Evolutionary conservation across 2,797 vertebrate genomes (phyloP).

Genomic region (Lophius americanus): DNA sequence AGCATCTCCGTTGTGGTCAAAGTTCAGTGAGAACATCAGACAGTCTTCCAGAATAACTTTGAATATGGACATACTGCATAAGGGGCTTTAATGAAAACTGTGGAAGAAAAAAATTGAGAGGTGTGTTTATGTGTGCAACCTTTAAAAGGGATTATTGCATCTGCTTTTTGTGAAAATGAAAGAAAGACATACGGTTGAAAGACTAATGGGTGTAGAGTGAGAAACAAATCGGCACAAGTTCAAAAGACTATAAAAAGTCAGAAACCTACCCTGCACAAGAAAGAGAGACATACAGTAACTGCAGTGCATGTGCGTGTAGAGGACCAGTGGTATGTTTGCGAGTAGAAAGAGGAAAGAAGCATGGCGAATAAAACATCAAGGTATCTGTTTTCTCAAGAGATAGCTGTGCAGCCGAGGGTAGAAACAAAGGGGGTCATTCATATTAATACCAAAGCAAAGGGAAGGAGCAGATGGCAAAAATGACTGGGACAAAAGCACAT

Average conservation of each 20-base stretch:
- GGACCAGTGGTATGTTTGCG: not conserved
- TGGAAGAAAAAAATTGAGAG: not conserved
- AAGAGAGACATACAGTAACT: slow-evolving; percentile 1
- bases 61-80: not conserved
- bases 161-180: not conserved
- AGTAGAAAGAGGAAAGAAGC: slow-evolving; percentile 1
- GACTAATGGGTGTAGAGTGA: too few species aligned
- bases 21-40: not conserved
- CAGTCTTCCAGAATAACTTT: not conserved
- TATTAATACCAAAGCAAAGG: slow-evolving; percentile 42
- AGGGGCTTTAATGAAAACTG: not conserved
- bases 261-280: slow-evolving; percentile 3
- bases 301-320: slow-evolving; percentile 2
- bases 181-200: not conserved
- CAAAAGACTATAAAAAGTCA: too few species aligned
- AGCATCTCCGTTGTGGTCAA: not conserved
- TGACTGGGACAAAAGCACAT: slow-evolving; percentile 31
- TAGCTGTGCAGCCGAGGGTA: slow-evolving; percentile 11
- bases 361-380: slow-evolving; percentile 11
- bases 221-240: too few species aligned
- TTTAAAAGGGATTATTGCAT: too few species aligned
- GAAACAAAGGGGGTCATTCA: slow-evolving; percentile 39
- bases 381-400: slow-evolving; percentile 41
- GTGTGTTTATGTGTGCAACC: not conserved
- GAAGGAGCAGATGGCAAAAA: slow-evolving; percentile 21